Evolutionary conservation across 2,113 vertebrate genomes (phyloP), one percentile per base, ranked within the genome.

Genomic region (Alethe diademata): DNA sequence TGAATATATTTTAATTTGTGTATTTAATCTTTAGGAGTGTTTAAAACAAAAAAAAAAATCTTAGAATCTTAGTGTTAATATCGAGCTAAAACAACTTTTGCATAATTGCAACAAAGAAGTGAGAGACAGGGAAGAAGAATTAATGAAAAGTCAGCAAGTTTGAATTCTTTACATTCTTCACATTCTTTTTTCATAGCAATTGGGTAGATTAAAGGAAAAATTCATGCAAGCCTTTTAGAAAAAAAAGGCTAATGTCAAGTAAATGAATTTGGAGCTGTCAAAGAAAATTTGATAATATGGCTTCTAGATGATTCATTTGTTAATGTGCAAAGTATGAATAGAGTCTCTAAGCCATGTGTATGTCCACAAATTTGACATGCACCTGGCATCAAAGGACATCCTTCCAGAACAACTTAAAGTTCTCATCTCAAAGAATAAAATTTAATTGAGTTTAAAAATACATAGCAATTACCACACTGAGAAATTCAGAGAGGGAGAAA

Each of bases 251-350:
- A 88, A 95, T 80, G 65, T 95, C 97, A 96, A 86, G 80, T 94
- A 96, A 97, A 96, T 97, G 87, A 92, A 96, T 96, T 71, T 95
- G 80, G 58, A 19, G 26, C 93, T 97, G 96, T 96, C 95, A 96
- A 67, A 92, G 83, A 71, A 92, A 88, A 95, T 93, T 96, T 96
- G 75, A 96, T 97, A 97, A 97, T 97, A 95, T 89, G 90, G 62
- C 95, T 97, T 96, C 89, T 76, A 72, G 84, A 78, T 97, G 96
- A 97, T 97, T 97, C 94, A 96, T 89, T 94, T 88, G 95, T 94
- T 97, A 95, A 94, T 35, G 14, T 86, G 38, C 89, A 45, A 91
- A 66, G 70, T 92, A 89, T 96, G 92, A 97, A 95, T 94, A 96
- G 70, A 93, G 17, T 53, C 64, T 85, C 58, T 90, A 94, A 95